These are phyloP conservation scores for Pangasius krempfi DNA, from an alignment of 2,797 vertebrate species.

Conservation along the genomic window DNA sequence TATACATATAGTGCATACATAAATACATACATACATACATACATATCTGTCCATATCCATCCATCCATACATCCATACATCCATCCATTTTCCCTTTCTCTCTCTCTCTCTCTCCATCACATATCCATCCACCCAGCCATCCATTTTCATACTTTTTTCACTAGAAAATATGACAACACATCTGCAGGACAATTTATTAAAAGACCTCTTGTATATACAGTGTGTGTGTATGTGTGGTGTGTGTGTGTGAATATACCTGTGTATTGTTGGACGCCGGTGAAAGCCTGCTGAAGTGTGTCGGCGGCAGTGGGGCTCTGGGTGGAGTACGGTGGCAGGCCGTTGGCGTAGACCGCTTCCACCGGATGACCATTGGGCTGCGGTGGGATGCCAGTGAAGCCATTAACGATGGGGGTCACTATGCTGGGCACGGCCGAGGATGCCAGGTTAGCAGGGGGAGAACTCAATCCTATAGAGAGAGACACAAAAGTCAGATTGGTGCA, in stretches of 20 bases:
- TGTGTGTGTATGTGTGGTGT: neutral
- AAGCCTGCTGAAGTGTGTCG: conserved; percentile 82
- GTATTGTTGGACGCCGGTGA: conserved; percentile 84
- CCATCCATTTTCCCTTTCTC: neutral
- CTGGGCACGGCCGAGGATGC: conserved; percentile 77
- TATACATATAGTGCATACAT: neutral
- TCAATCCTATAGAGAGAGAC: conserved; percentile 70
- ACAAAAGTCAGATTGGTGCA: neutral
- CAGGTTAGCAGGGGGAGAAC: conserved; percentile 79
- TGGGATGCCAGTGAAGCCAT: conserved; percentile 80
- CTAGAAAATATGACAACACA: neutral
- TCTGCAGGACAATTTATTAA: neutral
- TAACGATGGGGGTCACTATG: conserved; percentile 80
- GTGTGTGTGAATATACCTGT: conserved; percentile 72
- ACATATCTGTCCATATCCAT: neutral
- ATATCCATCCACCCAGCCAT: neutral
- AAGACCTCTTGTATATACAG: neutral
- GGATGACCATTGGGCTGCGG: conserved; percentile 81
- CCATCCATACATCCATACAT: neutral
- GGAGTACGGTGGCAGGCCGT: conserved; percentile 81
- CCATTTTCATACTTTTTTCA: neutral
- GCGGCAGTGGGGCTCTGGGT: conserved; percentile 81
- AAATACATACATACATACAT: neutral
- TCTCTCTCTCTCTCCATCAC: neutral
- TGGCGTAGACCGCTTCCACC: conserved; percentile 83